Base-by-base conservation (phyloP, 2,797 vertebrate genomes). In the Hypotaenidia okinawae region DNA sequence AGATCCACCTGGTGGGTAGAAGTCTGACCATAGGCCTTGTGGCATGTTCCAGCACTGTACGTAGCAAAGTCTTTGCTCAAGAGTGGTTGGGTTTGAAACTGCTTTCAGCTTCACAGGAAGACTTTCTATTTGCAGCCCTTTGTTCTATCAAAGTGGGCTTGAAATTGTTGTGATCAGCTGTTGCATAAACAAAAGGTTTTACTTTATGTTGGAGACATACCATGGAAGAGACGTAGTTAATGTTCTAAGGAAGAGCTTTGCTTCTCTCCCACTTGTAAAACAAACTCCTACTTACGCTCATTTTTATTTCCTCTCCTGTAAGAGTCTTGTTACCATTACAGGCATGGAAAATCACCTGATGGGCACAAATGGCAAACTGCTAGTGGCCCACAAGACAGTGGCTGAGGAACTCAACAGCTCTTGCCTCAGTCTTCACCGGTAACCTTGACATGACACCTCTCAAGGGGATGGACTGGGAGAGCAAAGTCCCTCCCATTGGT, bases 341-440 rank as follows among this genome's bases (percentile, higher is more conserved):
- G 4, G 10, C 24, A 21, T n/a, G 12, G 52, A 49, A 22, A 58
- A 16, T 43, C 37, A 41, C 13, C 14, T 8, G 6, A 55, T 43
- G 22, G n/a, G 8, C 30, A 55, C 3, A 7, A 72, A 9, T 11
- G 12, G 12, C 28, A 72, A 25, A n/a, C 37, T 43, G 37, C 30
- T 43, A 43, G 17, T 8, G 13, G 30, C 3, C 2, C 35, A 32
- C 1, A 0, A 70, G 18, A 10, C 22, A 28, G 11, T 35, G 45
- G 17, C 66, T 51, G 24, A 33, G 47, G 13, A 15, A 39, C 28
- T 54, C 49, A 41, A 13, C 6, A 54, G 16, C 11, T 33, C 43
- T 57, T 58, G 49, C 17, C 32, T 33, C 70, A 12, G 24, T 57
- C 30, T 41, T 27, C 37, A 73, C 12, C 8, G 2, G 12, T 16